phyloP scores from a whole-genome alignment of 2,888 invertebrate species.

The Xylota sylvarum region DNA sequence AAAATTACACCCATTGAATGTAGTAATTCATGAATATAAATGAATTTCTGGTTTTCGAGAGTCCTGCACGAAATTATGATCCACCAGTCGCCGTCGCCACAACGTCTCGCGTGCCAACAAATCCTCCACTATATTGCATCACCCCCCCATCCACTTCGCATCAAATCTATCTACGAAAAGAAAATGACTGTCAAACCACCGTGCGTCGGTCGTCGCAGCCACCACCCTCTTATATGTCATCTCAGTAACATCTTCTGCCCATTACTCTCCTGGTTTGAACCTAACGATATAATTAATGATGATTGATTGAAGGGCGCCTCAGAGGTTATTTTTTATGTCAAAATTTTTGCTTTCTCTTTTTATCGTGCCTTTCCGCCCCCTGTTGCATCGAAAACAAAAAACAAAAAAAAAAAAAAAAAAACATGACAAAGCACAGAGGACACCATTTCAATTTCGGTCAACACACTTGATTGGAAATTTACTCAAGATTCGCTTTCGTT shows the following conservation, averaged over 20 bases:
- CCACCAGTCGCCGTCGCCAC: neutral
- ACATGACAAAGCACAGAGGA: conserved; percentile 38
- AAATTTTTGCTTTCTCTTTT: conserved; percentile 26
- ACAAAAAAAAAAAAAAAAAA: neutral
- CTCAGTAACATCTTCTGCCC: conserved; percentile 47
- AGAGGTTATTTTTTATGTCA: conserved; percentile 61
- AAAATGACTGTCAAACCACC: conserved; percentile 35
- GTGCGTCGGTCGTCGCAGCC: too few relatives aligned
- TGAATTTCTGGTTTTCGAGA: conserved; percentile 31
- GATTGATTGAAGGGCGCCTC: conserved; percentile 71
- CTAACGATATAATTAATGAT: conserved; percentile 73
- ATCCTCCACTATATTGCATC: conserved; percentile 28
- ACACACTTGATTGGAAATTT: conserved; percentile 25
- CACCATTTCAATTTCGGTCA: conserved; percentile 29
- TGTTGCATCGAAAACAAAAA: conserved; percentile 41
- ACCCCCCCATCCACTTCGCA: neutral
- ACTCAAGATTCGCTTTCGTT: conserved; percentile 52
- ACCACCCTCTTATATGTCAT: conserved; percentile 49
- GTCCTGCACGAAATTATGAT: conserved; percentile 23
- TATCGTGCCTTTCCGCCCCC: conserved; percentile 12
- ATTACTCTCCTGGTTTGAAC: conserved; percentile 44
- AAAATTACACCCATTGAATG: conserved; percentile 35
- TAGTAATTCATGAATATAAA: conserved; percentile 55
- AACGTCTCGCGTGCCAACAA: conserved; percentile 13
- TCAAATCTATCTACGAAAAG: neutral